These are phyloP conservation scores for Acanthosepion lycidas DNA, from an alignment of 2,888 invertebrate species.

Conservation along the genomic window DNA sequence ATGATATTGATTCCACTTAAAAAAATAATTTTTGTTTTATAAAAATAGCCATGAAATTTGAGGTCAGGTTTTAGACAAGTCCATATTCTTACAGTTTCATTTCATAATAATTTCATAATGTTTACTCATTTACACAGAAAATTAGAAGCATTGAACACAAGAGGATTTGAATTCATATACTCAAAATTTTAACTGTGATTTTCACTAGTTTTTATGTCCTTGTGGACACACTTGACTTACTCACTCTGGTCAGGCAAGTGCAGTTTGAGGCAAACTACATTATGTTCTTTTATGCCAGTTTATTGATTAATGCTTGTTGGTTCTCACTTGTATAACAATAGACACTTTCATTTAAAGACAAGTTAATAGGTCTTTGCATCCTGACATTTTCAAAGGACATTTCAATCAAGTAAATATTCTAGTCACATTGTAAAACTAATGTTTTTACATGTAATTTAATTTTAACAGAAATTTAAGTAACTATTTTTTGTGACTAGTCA, in stretches of 20 bases:
- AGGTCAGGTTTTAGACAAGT: too few relatives aligned
- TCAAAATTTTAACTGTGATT: neutral
- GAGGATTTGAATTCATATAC: neutral
- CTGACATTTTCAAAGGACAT: neutral
- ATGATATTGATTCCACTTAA: too few relatives aligned
- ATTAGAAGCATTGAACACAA: neutral
- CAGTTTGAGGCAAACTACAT: neutral
- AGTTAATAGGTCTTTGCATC: neutral
- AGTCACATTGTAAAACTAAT: neutral
- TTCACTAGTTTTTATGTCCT: neutral
- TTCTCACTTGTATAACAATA: neutral
- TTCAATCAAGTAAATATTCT: slow-evolving; percentile 18
- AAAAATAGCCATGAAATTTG: too few relatives aligned
- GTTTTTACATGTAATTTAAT: neutral
- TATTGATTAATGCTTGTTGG: neutral
- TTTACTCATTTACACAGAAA: too few relatives aligned
- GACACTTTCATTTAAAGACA: neutral
- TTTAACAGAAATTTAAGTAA: neutral
- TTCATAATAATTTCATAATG: too few relatives aligned
- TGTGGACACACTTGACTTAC: slow-evolving; percentile 16
- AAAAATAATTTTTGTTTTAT: too few relatives aligned
- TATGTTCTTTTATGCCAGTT: neutral
- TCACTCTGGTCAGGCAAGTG: neutral
- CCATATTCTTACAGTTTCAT: too few relatives aligned
- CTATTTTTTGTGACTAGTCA: neutral